These are phyloP conservation scores for Rhingia rostrata DNA, from an alignment of 2,888 invertebrate species.

Conservation along the genomic window DNA sequence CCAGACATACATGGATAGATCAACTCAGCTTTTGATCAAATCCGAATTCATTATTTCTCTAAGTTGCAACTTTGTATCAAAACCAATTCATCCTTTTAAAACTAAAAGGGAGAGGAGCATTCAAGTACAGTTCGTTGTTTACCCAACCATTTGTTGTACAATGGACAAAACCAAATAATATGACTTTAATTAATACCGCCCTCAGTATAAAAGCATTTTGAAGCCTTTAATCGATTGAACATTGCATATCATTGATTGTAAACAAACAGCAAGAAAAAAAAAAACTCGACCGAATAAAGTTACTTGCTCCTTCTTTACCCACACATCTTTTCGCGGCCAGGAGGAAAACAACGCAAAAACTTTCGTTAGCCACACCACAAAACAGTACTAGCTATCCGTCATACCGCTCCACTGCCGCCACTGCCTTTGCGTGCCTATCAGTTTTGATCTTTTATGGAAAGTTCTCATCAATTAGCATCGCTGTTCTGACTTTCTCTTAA, in stretches of 20 bases:
- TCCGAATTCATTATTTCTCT: too few relatives aligned
- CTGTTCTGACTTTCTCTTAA: slow-evolving; percentile 75
- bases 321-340: slow-evolving; percentile 33
- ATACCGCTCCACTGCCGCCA: neutral
- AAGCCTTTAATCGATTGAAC: slow-evolving; percentile 28
- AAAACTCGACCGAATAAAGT: slow-evolving; percentile 34
- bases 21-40: too few relatives aligned
- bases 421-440: slow-evolving; percentile 41
- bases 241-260: slow-evolving; percentile 31
- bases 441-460: slow-evolving; percentile 71
- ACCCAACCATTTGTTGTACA: too few relatives aligned
- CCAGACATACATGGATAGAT: too few relatives aligned
- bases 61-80: too few relatives aligned
- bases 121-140: too few relatives aligned
- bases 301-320: slow-evolving; percentile 25
- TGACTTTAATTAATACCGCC: neutral
- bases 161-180: too few relatives aligned
- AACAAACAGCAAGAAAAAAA: neutral
- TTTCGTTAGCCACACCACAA: slow-evolving; percentile 59
- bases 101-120: too few relatives aligned
- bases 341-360: slow-evolving; percentile 52
- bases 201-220: neutral
- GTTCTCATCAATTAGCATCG: slow-evolving; percentile 76
- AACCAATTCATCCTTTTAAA: too few relatives aligned
- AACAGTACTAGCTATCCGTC: slow-evolving; percentile 1